Conservation (phyloP, 2,113 vertebrate species). For the Brachypteracias leptosomus region DNA sequence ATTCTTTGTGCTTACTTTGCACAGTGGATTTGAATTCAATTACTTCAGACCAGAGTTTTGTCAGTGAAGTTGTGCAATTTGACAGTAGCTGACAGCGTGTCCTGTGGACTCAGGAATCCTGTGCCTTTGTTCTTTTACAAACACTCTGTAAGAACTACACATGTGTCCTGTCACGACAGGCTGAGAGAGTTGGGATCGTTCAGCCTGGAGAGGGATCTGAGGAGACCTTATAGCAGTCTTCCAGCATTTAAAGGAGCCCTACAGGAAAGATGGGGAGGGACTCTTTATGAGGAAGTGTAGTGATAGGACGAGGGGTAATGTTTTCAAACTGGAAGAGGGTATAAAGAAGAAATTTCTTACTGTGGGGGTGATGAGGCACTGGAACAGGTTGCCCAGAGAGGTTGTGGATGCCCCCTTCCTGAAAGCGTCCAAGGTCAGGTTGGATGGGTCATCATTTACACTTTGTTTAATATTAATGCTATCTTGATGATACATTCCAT, state of each 20-base stretch:
- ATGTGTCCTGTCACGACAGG: neutral
- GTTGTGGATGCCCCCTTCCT: neutral
- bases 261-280: neutral
- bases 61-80: neutral
- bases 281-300: neutral
- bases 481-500: neutral
- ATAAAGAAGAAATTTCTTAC: neutral
- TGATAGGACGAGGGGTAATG: neutral
- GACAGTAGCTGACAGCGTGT: neutral
- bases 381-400: neutral
- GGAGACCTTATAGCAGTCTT: neutral
- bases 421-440: neutral
- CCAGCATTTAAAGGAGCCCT: neutral
- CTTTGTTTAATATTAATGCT: neutral
- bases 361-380: neutral
- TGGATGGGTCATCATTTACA: neutral
- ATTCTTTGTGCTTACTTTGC: slow-evolving; percentile 20
- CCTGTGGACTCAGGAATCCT: neutral
- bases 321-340: neutral
- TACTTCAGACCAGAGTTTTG: neutral
- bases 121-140: neutral
- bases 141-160: neutral
- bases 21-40: slow-evolving; percentile 3
- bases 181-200: neutral
- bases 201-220: neutral